phyloP scores from a whole-genome alignment of 2,113 vertebrate species.

The Saguinus midas region DNA sequence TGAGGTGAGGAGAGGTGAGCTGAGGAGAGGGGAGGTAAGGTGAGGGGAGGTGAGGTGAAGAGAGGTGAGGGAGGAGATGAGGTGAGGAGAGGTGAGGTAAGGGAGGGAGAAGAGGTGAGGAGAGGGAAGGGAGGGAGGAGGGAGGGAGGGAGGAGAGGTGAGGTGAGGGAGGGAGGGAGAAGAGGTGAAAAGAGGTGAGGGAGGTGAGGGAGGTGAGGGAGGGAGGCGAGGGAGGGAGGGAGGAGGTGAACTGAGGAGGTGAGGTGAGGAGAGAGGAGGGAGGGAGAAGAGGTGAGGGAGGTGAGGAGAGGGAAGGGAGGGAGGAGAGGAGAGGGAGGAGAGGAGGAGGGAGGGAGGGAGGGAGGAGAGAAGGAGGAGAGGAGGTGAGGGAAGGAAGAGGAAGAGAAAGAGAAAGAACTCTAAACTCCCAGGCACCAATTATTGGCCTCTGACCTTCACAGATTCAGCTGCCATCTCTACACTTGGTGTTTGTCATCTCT shows the following conservation, averaged over 20 bases:
- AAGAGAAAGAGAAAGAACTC: not conserved
- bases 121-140: too few relatives aligned
- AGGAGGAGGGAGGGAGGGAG: not conserved
- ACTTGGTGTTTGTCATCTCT: not conserved
- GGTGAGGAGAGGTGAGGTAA: rapidly evolving
- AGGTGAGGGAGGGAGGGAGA: too few relatives aligned
- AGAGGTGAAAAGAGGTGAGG: not conserved
- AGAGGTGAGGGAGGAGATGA: rapidly evolving
- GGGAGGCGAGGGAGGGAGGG: too few relatives aligned
- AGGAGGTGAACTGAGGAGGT: too few relatives aligned
- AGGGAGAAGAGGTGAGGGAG: too few relatives aligned
- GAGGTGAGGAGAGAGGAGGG: too few relatives aligned
- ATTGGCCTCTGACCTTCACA: not conserved
- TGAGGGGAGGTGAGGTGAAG: too few relatives aligned
- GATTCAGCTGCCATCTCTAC: not conserved
- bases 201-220: not conserved
- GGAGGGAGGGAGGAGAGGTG: too few relatives aligned
- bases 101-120: not conserved
- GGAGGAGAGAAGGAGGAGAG: not conserved
- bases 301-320: too few relatives aligned
- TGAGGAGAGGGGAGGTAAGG: not conserved
- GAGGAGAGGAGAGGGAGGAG: not conserved
- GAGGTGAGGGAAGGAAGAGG: too few relatives aligned
- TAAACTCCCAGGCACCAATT: not conserved
- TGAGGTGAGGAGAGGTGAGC: not conserved